Percentiles rank a stretch among this genome's conserved stretches.
Conservation (phyloP, 2,888 invertebrate species). For the Chironomus tentans region DNA sequence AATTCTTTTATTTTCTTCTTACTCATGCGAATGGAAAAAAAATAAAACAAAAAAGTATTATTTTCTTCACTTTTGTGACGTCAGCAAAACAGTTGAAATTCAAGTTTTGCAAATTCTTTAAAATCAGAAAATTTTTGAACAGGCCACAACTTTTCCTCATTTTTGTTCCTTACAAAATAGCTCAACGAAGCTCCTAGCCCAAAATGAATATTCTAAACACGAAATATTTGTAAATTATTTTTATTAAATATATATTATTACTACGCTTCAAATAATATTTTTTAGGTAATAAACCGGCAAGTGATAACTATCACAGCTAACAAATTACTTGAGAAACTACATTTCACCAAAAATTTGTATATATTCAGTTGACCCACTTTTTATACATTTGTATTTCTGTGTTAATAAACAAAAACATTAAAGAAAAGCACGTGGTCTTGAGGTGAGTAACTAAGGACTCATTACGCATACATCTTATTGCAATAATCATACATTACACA, state of each 20-base stretch:
- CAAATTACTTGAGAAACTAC: not conserved
- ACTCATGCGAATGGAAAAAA: not conserved
- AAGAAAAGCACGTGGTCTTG: not conserved
- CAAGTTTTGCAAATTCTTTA: no score
- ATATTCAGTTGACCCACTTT: not conserved
- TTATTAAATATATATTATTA: no score
- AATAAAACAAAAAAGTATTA: not conserved
- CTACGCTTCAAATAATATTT: no score
- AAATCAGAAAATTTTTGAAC: no score
- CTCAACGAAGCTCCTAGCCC: no score
- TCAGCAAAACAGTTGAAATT: no score
- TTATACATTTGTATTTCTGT: not conserved
- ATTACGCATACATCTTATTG: not conserved
- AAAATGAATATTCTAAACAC: no score
- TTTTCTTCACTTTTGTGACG: not conserved
- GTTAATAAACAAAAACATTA: not conserved
- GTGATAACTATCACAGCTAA: not conserved
- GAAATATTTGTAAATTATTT: no score
- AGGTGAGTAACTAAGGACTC: slow-evolving; percentile 6
- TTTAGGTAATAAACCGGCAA: no score
- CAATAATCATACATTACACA: not conserved
- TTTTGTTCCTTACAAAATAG: no score
- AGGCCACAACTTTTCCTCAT: no score
- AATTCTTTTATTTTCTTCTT: not conserved
- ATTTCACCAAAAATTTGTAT: not conserved